These are phyloP conservation scores for Artibeus jamaicensis DNA, from an alignment of 2,797 vertebrate genomes.

Conservation along the genomic window DNA sequence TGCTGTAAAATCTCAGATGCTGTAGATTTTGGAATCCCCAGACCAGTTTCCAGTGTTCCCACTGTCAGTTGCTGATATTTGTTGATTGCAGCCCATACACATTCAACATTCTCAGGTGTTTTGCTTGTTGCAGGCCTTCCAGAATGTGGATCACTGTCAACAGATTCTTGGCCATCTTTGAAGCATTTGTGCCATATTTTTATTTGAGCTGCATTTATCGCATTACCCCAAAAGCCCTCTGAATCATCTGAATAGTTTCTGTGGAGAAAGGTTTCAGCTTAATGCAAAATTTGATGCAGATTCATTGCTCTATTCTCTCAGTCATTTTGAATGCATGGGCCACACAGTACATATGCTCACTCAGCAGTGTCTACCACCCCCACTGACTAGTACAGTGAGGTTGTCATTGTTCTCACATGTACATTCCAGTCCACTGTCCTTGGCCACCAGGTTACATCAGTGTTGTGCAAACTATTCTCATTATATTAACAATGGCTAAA, in stretches of 20 bases:
- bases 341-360: not conserved
- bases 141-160: not conserved
- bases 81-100: not conserved
- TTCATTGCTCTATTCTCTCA: not conserved
- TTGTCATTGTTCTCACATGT: not conserved
- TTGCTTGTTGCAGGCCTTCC: not conserved
- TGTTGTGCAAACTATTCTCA: not conserved
- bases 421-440: not conserved
- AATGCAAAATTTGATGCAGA: not conserved
- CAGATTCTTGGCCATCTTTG: not conserved
- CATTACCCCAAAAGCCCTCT: not conserved
- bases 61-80: not conserved
- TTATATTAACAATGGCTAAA: not conserved
- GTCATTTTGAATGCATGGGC: not conserved
- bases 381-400: not conserved
- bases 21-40: not conserved
- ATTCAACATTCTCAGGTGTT: not conserved
- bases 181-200: not conserved
- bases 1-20: not conserved
- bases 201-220: not conserved
- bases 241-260: not conserved
- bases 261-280: not conserved
- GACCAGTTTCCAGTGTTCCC: not conserved
- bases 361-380: not conserved
- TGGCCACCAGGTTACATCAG: not conserved